Percentiles rank a stretch among this genome's conserved stretches.
These are phyloP conservation scores for Girardinus metallicus DNA, from an alignment of 2,797 vertebrate genomes.

Conservation along the genomic window DNA sequence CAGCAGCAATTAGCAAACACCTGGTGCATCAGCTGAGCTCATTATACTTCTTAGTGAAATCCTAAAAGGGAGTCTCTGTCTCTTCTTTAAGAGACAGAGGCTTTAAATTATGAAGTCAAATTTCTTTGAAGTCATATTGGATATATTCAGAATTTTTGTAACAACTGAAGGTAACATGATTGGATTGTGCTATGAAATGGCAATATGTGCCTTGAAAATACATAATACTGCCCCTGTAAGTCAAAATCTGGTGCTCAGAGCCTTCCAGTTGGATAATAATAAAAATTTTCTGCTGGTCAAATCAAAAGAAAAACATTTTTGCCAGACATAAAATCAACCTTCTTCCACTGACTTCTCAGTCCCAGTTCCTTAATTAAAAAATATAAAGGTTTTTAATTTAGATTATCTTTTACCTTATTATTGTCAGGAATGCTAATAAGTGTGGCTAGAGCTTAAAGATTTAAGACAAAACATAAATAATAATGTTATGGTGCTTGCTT, in stretches of 20 bases:
- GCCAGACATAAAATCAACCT: background rate
- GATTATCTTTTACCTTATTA: background rate
- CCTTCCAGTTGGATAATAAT: background rate
- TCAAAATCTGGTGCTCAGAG: background rate
- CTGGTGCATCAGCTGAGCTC: too few relatives aligned
- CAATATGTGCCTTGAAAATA: too few relatives aligned
- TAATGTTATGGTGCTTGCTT: background rate
- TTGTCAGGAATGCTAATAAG: background rate
- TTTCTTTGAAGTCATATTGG: too few relatives aligned
- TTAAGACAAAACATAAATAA: background rate
- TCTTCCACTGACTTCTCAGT: background rate
- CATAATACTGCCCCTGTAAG: background rate
- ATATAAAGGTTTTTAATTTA: background rate
- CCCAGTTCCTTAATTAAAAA: background rate
- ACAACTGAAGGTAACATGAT: too few relatives aligned
- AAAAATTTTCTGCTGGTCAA: background rate
- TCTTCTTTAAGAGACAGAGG: too few relatives aligned
- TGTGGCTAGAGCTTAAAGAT: background rate
- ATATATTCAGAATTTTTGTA: too few relatives aligned
- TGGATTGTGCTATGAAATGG: too few relatives aligned
- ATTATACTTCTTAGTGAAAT: too few relatives aligned
- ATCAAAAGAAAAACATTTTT: background rate
- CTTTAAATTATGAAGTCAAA: too few relatives aligned
- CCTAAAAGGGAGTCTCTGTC: too few relatives aligned
- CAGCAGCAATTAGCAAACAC: too few relatives aligned